phyloP scores from a whole-genome alignment of 2,888 invertebrate species.

The Leptopilina syphax region DNA sequence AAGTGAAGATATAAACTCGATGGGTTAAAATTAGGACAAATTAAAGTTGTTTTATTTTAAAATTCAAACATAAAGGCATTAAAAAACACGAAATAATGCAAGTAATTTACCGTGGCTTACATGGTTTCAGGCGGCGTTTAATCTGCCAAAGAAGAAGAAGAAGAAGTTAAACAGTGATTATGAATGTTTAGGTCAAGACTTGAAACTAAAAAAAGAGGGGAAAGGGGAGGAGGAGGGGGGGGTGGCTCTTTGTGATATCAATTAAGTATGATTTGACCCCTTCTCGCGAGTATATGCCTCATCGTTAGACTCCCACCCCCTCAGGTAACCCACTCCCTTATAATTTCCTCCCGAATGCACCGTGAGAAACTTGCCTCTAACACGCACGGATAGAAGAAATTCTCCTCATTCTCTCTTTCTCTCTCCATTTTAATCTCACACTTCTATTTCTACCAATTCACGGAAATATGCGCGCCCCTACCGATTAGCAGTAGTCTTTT shows the following conservation, averaged over 20 bases:
- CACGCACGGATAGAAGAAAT: slow-evolving; percentile 68
- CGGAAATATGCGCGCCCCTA: slow-evolving; percentile 7
- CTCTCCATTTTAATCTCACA: slow-evolving; percentile 43
- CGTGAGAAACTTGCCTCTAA: slow-evolving; percentile 74
- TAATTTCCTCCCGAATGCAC: slow-evolving; percentile 69
- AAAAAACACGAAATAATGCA: slow-evolving; percentile 51
- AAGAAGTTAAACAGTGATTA: slow-evolving; percentile 61
- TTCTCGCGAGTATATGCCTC: slow-evolving; percentile 49
- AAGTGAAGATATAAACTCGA: too few relatives aligned
- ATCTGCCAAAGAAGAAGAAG: slow-evolving; percentile 53
- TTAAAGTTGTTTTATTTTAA: too few relatives aligned
- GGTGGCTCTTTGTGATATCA: slow-evolving; percentile 72
- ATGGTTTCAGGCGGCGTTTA: slow-evolving; percentile 69
- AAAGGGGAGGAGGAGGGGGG: slow-evolving; percentile 35
- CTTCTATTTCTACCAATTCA: slow-evolving; percentile 41
- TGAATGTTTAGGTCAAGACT: slow-evolving; percentile 66
- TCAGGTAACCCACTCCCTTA: slow-evolving; percentile 56
- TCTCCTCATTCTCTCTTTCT: slow-evolving; percentile 51
- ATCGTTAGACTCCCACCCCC: slow-evolving; percentile 53
- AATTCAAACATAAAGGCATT: neutral
- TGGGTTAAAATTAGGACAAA: too few relatives aligned
- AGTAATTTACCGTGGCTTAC: slow-evolving; percentile 68
- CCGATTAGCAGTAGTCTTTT: neutral
- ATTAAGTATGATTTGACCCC: slow-evolving; percentile 72
- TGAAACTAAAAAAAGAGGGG: slow-evolving; percentile 56